Conservation (phyloP, 2,797 vertebrate species). For the Chiloscyllium punctatum region DNA sequence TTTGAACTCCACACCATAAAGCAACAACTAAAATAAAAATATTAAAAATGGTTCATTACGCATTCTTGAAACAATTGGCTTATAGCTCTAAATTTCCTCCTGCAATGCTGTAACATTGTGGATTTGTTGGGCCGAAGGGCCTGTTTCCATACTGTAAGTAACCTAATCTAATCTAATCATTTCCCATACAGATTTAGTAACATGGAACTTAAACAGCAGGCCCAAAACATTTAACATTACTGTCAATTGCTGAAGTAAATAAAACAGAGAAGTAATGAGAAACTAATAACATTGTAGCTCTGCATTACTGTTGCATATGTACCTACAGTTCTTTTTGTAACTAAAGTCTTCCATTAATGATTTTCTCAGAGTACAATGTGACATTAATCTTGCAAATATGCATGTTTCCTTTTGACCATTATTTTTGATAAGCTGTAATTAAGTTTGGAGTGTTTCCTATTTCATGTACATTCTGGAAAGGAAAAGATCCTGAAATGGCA, state of each 20-base stretch:
- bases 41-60: background rate
- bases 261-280: background rate
- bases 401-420: background rate
- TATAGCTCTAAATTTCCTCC: background rate
- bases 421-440: background rate
- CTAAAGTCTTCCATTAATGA: background rate
- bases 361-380: background rate
- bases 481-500: background rate
- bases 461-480: background rate
- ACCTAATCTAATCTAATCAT: too few species aligned
- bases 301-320: background rate
- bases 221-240: background rate
- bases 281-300: background rate
- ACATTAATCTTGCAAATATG: background rate
- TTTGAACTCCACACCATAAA: background rate
- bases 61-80: background rate
- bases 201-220: background rate
- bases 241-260: background rate
- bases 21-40: background rate
- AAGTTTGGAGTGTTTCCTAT: background rate
- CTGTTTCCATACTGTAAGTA: too few species aligned
- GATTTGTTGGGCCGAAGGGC: too few species aligned
- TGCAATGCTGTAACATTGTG: background rate
- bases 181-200: background rate
- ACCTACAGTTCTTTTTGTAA: too few species aligned